Percentiles rank a stretch among this genome's conserved stretches.
Conservation (phyloP, 1,140 invertebrate genomes). For the Eueides isabella region DNA sequence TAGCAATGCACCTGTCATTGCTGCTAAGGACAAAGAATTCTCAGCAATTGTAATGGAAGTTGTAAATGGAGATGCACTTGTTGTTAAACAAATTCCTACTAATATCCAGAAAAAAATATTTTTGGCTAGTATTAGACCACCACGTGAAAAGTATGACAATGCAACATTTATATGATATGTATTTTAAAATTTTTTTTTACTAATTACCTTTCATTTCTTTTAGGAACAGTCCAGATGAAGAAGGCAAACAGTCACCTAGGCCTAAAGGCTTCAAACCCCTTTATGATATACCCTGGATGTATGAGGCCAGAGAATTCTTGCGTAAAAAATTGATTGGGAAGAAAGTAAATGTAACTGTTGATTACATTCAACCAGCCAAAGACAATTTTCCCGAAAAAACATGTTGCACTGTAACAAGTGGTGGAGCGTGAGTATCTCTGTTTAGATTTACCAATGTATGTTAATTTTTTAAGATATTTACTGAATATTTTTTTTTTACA, state of each 20-base stretch:
- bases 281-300: slow-evolving; percentile 99
- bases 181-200: not conserved
- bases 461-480: not conserved
- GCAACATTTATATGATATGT: slow-evolving; percentile 6
- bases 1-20: slow-evolving; percentile 85
- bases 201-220: not conserved
- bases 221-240: slow-evolving; percentile 82
- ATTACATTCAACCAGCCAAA: slow-evolving; percentile 97
- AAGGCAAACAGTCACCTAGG: slow-evolving; percentile 84
- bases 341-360: slow-evolving; percentile 95
- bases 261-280: slow-evolving; percentile 88
- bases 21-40: slow-evolving; percentile 93
- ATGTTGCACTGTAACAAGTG: slow-evolving; percentile 95
- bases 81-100: slow-evolving; percentile 89
- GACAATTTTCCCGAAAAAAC: slow-evolving; percentile 97
- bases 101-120: slow-evolving; percentile 95
- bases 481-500: slow-evolving; percentile 64
- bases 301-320: slow-evolving; percentile 98
- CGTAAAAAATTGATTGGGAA: slow-evolving; percentile 98
- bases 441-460: not conserved
- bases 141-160: slow-evolving; percentile 85
- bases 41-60: slow-evolving; percentile 95
- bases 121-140: slow-evolving; percentile 96
- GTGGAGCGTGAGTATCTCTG: slow-evolving; percentile 87
- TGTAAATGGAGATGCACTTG: slow-evolving; percentile 95